Conservation (phyloP, 2,113 vertebrate genomes). For the Pygoscelis antarcticus region DNA sequence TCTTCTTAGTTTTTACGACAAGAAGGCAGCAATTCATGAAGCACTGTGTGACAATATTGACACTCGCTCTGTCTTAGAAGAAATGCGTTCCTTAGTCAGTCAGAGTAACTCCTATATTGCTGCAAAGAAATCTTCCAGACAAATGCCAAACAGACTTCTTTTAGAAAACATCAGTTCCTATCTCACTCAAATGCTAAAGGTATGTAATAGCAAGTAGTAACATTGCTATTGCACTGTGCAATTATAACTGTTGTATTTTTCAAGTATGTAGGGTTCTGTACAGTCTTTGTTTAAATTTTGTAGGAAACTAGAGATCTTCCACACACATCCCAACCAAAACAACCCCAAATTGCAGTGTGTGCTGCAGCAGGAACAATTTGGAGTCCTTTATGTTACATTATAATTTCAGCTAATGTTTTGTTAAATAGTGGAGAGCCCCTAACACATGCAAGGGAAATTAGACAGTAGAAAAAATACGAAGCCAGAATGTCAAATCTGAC, state of each 20-base stretch:
- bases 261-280: not conserved
- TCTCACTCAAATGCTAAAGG: slow-evolving; percentile 91
- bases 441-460: not conserved
- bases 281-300: not conserved
- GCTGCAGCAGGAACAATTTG: not conserved
- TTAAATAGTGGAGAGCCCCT: not conserved
- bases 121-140: slow-evolving; percentile 80
- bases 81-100: slow-evolving; percentile 87
- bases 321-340: not conserved
- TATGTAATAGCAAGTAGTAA: slow-evolving; percentile 54
- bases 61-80: slow-evolving; percentile 89
- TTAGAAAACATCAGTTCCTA: slow-evolving; percentile 82
- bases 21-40: slow-evolving; percentile 83
- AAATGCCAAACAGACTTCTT: slow-evolving; percentile 84
- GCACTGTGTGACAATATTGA: slow-evolving; percentile 95
- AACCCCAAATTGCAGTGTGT: not conserved
- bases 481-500: not conserved
- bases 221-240: not conserved
- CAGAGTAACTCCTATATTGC: slow-evolving; percentile 93
- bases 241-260: not conserved
- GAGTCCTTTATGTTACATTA: not conserved
- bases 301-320: not conserved
- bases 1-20: slow-evolving; percentile 83
- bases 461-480: not conserved
- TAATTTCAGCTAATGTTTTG: not conserved